Percentiles rank a stretch among this genome's conserved stretches.
phyloP scores from a whole-genome alignment of 2,888 invertebrate genomes.

The Luffia ferchaultella region DNA sequence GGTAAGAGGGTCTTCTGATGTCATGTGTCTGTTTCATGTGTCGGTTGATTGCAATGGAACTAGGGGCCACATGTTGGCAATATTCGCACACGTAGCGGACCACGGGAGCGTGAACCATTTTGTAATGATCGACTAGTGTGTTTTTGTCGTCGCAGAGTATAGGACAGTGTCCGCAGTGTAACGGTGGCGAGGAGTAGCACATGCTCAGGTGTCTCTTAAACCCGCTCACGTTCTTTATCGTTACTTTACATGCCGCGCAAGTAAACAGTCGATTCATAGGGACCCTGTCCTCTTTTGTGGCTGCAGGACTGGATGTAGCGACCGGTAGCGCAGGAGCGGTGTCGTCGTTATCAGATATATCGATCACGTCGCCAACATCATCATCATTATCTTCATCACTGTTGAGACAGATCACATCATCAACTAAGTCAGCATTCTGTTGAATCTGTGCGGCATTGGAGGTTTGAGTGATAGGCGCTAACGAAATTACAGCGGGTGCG shows the following conservation, averaged over 20 bases:
- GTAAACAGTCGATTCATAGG: constrained; percentile 18
- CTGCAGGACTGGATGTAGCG: background rate
- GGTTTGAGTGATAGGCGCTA: background rate
- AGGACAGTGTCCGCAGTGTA: constrained; percentile 21
- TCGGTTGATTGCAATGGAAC: constrained; percentile 15
- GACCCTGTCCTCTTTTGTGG: background rate
- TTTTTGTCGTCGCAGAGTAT: constrained; percentile 11
- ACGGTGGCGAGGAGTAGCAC: constrained; percentile 13
- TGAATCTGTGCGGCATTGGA: background rate
- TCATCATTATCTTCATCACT: constrained; percentile 42
- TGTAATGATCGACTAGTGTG: constrained; percentile 27
- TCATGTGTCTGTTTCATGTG: constrained; percentile 26
- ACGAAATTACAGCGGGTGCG: constrained; percentile 15
- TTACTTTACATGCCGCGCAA: constrained; percentile 29
- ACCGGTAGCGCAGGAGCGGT: background rate
- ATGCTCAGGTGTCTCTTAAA: constrained; percentile 29
- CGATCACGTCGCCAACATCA: constrained; percentile 18
- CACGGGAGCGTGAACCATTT: constrained; percentile 10
- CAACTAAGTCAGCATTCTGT: background rate
- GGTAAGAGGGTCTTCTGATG: background rate
- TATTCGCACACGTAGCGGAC: constrained; percentile 19
- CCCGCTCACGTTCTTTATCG: constrained; percentile 18
- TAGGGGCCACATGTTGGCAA: background rate
- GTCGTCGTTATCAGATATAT: constrained; percentile 27
- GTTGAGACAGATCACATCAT: constrained; percentile 32